Percentiles rank a stretch among this genome's conserved stretches.
Evolutionary conservation across 2,888 invertebrate species (phyloP).

Genomic region (Parnassius mnemosyne): DNA sequence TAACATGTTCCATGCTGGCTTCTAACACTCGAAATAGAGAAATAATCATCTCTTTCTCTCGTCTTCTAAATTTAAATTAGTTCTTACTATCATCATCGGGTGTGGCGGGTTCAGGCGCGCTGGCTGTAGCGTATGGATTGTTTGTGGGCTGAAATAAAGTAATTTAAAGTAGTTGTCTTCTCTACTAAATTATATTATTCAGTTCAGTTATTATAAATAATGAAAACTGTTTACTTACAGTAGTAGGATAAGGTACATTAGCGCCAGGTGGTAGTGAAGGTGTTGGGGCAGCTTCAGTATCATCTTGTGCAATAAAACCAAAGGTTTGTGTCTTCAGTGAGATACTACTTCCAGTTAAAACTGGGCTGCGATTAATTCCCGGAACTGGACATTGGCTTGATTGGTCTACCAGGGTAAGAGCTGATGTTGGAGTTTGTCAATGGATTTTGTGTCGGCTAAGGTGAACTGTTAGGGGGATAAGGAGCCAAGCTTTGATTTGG

Average conservation of each 20-base stretch:
- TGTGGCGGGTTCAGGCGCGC: conserved; percentile 49
- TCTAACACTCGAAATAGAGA: not conserved
- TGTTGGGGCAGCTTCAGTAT: conserved; percentile 26
- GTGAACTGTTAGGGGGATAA: conserved; percentile 7
- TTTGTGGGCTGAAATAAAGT: conserved; percentile 28
- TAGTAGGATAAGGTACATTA: conserved; percentile 46
- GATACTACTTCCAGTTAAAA: conserved; percentile 9
- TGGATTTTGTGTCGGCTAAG: conserved; percentile 18
- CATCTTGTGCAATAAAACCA: conserved; percentile 37
- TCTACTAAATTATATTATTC: not conserved
- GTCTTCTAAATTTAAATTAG: no score
- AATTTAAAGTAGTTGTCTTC: no score
- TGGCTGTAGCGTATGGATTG: conserved; percentile 49
- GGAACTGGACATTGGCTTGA: not conserved
- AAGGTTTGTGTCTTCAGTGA: conserved; percentile 42
- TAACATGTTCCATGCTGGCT: not conserved
- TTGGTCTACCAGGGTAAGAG: conserved; percentile 13
- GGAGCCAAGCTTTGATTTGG: conserved; percentile 28
- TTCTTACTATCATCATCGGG: conserved; percentile 36
- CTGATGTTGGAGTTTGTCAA: conserved; percentile 28
- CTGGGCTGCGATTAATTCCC: conserved; percentile 15
- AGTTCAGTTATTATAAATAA: not conserved
- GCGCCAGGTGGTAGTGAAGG: conserved; percentile 45
- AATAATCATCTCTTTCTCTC: not conserved
- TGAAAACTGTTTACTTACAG: conserved; percentile 28